Evolutionary conservation across 2,797 vertebrate species (phyloP), one percentile per base, ranked within the genome.

Genomic region (Esox masquinongy): DNA sequence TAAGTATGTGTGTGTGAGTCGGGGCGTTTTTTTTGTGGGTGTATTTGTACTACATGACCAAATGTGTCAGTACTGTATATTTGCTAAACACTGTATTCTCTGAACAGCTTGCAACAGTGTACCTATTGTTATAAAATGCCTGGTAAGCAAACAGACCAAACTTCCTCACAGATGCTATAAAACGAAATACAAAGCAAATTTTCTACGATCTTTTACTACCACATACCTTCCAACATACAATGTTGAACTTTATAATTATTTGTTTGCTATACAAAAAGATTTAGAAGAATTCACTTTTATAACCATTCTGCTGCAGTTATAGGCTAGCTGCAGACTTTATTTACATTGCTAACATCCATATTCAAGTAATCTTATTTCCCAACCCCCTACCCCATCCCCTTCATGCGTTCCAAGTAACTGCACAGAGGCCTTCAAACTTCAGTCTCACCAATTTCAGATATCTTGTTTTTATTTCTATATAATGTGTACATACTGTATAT

Each of bases 281-380:
- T 86, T 74, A 79, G 86, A 87, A 79, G 49, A 88, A 85, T 86
- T 74, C 67, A 61, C 43, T 75, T 86, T 83, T 84, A 85, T 56
- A 81, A 64, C 72, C 72, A 34, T 64, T 76, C 68, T 78, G 71
- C 78, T 77, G 64, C 72, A 50, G 70, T 85, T 90, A 91, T 91
- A 24, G 74, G 24, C 82, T 73, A 4, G 73, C 71, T 74, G 80
- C 14, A 81, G 78, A 79, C 84, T 87, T 76, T 86, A 85, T 85
- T 91, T 91, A 90, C 68, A 80, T 63, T 16, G 67, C 76, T 83
- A 85, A 88, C 87, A 84, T 88, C 79, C 79, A 82, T 74, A 80
- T 82, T 83, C 88, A 87, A 83, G 82, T 78, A 79, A 87, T 86
- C 77, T 53, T 43, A 75, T 80, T 82, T 29, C 26, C 66, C 70